These are phyloP conservation scores for Pteromalus puparum DNA, from an alignment of 1,140 invertebrate genomes.

Conservation along the genomic window DNA sequence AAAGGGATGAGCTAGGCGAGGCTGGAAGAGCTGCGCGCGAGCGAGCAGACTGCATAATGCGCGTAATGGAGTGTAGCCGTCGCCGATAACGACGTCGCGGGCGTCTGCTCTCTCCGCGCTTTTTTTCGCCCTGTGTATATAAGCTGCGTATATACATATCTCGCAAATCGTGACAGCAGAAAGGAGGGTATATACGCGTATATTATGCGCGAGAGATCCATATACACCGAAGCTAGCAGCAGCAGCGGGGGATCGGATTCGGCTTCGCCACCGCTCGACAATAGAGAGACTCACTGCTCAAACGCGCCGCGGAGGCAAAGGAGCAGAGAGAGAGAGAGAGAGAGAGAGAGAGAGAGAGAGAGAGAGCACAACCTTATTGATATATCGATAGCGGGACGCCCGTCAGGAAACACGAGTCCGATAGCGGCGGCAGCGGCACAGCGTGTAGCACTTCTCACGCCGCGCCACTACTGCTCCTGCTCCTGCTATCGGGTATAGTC, in stretches of 20 bases:
- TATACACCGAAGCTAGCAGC: too few species aligned
- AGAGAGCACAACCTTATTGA: constrained; percentile 46
- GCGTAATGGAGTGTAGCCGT: constrained; percentile 4
- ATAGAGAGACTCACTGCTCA: not conserved
- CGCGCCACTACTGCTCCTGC: not conserved
- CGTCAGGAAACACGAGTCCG: constrained; percentile 42
- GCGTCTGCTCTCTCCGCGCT: not conserved
- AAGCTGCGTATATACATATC: not conserved
- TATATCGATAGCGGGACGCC: constrained; percentile 25
- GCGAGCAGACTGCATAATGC: constrained; percentile 3
- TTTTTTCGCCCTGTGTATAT: not conserved
- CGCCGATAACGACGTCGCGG: constrained; percentile 40
- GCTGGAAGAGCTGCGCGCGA: not conserved
- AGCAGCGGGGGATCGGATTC: constrained; percentile 26
- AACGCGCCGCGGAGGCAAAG: constrained; percentile 1
- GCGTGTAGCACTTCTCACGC: not conserved
- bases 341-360: too few species aligned
- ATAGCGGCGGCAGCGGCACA: constrained; percentile 13
- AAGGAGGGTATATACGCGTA: not conserved
- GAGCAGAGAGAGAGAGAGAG: too few species aligned
- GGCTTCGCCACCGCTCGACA: not conserved
- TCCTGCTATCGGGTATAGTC: constrained; percentile 5
- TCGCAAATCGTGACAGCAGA: not conserved
- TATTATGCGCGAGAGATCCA: not conserved
- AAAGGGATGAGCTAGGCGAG: not conserved